phyloP scores from a whole-genome alignment of 2,888 invertebrate genomes.

The Lucinisca nassula region DNA sequence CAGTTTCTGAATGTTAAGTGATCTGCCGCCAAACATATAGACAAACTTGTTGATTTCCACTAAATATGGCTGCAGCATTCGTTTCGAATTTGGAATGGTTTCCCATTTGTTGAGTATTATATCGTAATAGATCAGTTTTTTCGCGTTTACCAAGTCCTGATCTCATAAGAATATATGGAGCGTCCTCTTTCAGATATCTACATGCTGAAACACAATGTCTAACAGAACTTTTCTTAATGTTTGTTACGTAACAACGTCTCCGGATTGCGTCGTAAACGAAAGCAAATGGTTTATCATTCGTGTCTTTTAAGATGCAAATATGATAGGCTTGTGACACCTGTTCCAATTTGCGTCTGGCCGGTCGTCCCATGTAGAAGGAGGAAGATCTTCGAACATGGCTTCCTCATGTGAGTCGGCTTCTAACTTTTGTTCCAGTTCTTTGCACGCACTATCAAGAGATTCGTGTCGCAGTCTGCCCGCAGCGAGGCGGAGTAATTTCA shows the following conservation, averaged over 20 bases:
- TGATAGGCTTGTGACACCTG: not conserved
- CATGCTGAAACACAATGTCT: not conserved
- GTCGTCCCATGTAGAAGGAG: too few relatives aligned
- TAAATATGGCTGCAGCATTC: not conserved
- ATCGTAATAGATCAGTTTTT: not conserved
- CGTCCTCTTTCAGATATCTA: not conserved
- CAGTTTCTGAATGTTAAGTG: not conserved
- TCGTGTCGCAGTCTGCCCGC: not conserved
- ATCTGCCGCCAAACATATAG: not conserved
- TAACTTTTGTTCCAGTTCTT: not conserved
- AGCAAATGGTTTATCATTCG: not conserved
- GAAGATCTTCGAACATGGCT: too few relatives aligned
- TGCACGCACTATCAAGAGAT: not conserved
- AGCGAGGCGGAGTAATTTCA: not conserved
- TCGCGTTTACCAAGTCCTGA: not conserved
- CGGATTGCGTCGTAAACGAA: not conserved
- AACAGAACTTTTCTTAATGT: not conserved
- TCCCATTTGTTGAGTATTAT: not conserved
- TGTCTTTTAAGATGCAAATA: not conserved
- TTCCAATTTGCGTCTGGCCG: too few relatives aligned
- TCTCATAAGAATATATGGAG: not conserved
- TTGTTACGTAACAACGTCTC: not conserved
- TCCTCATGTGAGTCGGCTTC: not conserved
- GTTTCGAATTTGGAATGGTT: not conserved
- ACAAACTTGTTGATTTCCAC: not conserved